Base-by-base conservation (phyloP, 1,140 invertebrate species). In the Aphaenogaster ashmeadi region DNA sequence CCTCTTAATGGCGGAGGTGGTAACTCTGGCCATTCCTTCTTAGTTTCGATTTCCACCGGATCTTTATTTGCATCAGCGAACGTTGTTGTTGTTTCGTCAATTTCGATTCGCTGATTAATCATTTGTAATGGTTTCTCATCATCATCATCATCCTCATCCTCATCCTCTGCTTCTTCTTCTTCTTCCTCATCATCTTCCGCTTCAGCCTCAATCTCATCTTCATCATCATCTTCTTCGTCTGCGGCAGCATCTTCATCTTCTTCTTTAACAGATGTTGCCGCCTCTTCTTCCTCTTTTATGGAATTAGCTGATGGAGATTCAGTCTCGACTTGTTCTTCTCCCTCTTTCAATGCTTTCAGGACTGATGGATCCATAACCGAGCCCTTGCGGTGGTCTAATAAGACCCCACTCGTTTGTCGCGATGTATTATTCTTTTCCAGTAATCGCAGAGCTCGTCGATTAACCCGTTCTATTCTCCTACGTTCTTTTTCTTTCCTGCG, bases 1-100 rank as follows among this genome's bases (percentile, higher is more conserved):
- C 96, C 96, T 87, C 95, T 96, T 6, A 94, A 93, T 21, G 96
- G 95, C 0, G 94, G 93, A 9, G 93, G 93, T 1, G 93, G 93
- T 54, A 79, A 72, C 33, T 84, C 89, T 13, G 50, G 89, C 86
- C 84, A 90, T 18, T 84, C 66, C 36, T 50, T 81, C 38, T 91
- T 90, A 13, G n/a, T 69, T 79, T 93, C 91, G 1, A 64, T 36
- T 44, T 87, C 87, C 2, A 36, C 36, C 52, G 81, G 77, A 56
- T 58, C 33, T 18, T 77, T 89, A 27, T 33, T 78, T 0, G 13
- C 15, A n/a, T 88, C 91, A 58, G 44, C 62, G 1, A 56, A 38
- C 27, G 18, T 47, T 1, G 62, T 11, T 15, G 27, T 47, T 4
- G 18, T 15, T 36, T 93, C 89, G 6, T 91, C 90, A 13, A 79